Conservation (phyloP, 2,113 vertebrate genomes). For the Galeopterus variegatus region DNA sequence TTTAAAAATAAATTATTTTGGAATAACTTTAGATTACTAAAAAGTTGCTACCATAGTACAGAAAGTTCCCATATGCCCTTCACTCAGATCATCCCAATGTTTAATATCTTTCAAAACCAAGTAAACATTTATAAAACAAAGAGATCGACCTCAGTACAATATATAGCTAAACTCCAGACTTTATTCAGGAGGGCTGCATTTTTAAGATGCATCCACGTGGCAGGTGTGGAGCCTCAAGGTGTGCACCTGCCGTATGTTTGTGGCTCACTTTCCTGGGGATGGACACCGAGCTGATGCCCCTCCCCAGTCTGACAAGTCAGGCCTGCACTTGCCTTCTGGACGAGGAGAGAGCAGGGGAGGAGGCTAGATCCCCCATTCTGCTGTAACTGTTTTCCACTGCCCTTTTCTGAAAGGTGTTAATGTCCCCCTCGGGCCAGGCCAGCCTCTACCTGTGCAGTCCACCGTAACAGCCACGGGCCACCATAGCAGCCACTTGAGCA, state of each 20-base stretch:
- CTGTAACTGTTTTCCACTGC: rapidly evolving
- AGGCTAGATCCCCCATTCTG: rapidly evolving
- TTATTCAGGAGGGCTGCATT: rapidly evolving
- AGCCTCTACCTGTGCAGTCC: rapidly evolving
- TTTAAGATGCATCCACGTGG: too few species aligned
- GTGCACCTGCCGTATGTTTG: rapidly evolving
- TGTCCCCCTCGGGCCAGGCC: rapidly evolving
- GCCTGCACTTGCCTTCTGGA: rapidly evolving
- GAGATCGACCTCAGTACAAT: rapidly evolving
- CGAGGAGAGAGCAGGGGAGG: rapidly evolving
- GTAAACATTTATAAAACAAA: too few species aligned
- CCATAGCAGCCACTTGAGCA: rapidly evolving
- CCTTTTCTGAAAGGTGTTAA: background rate
- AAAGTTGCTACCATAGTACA: background rate
- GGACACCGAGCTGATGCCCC: background rate
- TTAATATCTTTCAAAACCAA: background rate
- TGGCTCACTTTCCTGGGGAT: background rate
- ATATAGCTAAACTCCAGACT: background rate
- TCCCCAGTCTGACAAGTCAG: background rate
- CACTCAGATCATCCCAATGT: background rate
- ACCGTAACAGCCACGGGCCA: rapidly evolving
- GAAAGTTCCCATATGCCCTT: background rate
- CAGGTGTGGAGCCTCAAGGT: background rate
- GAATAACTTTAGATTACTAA: background rate
- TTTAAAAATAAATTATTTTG: background rate